phyloP scores from a whole-genome alignment of 2,113 vertebrate genomes.

The Monopterus albus region DNA sequence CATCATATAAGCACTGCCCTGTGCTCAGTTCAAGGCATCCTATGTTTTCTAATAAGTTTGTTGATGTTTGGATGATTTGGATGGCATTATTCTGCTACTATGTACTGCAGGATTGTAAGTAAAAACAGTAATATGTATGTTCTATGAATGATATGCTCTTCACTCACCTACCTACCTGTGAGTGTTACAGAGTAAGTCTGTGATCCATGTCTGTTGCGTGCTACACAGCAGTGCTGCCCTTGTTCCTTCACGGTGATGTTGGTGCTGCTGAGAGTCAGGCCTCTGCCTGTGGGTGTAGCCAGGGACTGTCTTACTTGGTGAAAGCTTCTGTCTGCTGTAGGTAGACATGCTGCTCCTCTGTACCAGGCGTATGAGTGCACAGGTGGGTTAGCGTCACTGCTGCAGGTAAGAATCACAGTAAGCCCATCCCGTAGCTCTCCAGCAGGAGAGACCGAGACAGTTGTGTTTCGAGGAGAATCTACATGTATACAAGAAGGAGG shows the following conservation, averaged over 20 bases:
- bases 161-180: conserved; percentile 11
- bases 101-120: too few relatives aligned
- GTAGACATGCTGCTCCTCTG: conserved; percentile 49
- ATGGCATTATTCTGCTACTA: too few relatives aligned
- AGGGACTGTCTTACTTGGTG: not conserved
- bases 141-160: not conserved
- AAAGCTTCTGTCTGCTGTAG: conserved; percentile 37
- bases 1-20: too few relatives aligned
- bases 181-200: conserved; percentile 33
- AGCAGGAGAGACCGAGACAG: conserved; percentile 7
- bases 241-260: conserved; percentile 20
- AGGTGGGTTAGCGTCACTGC: conserved; percentile 73
- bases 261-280: conserved; percentile 29
- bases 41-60: too few relatives aligned
- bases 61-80: too few relatives aligned
- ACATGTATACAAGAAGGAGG: not conserved
- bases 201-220: conserved; percentile 70
- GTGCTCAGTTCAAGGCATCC: too few relatives aligned
- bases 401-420: conserved; percentile 68
- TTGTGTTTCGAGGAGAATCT: conserved; percentile 64
- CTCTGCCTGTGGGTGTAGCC: conserved; percentile 5
- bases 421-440: not conserved
- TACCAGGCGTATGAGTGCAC: conserved; percentile 65
- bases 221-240: conserved; percentile 67
- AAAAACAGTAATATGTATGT: not conserved